Conservation (phyloP, 2,888 invertebrate genomes). For the Trissoscelio sp. region DNA sequence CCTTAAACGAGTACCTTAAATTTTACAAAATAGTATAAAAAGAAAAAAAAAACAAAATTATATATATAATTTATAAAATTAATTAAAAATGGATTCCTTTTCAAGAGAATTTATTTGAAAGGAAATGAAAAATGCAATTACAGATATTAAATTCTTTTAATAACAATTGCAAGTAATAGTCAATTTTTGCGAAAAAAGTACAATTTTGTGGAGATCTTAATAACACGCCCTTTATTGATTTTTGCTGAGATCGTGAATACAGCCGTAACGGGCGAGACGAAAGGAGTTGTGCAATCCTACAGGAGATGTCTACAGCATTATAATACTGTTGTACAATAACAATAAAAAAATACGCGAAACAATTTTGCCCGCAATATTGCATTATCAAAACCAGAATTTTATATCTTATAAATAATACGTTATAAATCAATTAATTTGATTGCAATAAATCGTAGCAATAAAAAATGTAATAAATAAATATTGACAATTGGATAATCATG, state of each 20-base stretch:
- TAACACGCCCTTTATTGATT: constrained; percentile 58
- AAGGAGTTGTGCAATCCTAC: constrained; percentile 40
- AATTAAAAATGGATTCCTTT: too few relatives aligned
- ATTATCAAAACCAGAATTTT: background rate
- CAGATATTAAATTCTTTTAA: too few relatives aligned
- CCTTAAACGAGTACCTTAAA: too few relatives aligned
- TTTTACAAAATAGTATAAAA: too few relatives aligned
- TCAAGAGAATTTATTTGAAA: too few relatives aligned
- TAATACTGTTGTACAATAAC: constrained; percentile 22
- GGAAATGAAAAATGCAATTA: too few relatives aligned
- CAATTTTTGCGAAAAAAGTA: constrained; percentile 2
- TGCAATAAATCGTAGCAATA: background rate
- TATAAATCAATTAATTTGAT: background rate
- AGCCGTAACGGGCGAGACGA: constrained; percentile 40
- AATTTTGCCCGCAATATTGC: background rate
- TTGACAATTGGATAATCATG: background rate
- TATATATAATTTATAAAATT: too few relatives aligned
- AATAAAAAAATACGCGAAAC: background rate
- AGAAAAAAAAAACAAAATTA: too few relatives aligned
- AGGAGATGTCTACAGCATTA: constrained; percentile 35
- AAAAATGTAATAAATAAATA: background rate
- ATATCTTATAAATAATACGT: background rate
- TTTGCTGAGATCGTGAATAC: constrained; percentile 51
- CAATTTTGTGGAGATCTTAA: constrained; percentile 28
- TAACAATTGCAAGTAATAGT: too few relatives aligned